These are phyloP conservation scores for Zaprionus ornatus DNA, from an alignment of 1,140 invertebrate species.

Conservation along the genomic window DNA sequence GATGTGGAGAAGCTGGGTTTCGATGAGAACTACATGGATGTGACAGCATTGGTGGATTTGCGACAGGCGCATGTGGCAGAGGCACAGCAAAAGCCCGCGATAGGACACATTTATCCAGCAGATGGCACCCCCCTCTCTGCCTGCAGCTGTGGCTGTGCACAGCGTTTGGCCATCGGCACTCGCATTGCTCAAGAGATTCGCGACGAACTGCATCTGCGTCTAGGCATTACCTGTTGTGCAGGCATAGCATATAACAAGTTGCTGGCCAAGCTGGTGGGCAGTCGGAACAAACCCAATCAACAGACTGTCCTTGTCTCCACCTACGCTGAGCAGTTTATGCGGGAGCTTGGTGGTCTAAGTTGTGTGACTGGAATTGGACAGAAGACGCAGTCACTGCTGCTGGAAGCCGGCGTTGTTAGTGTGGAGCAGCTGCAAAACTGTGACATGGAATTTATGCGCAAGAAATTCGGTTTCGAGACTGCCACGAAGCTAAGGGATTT, in stretches of 20 bases:
- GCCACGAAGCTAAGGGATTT: conserved; percentile 88
- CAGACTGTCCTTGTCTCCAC: conserved; percentile 91
- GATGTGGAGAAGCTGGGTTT: conserved; percentile 91
- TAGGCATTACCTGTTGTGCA: conserved; percentile 91
- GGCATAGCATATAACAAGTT: conserved; percentile 93
- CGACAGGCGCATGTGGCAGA: conserved; percentile 64
- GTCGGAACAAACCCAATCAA: conserved; percentile 90
- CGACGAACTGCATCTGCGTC: conserved; percentile 86
- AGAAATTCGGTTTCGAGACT: conserved; percentile 87
- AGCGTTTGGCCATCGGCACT: conserved; percentile 87
- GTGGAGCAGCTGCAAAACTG: conserved; percentile 88
- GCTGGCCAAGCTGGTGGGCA: conserved; percentile 90
- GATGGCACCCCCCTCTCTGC: conserved; percentile 83
- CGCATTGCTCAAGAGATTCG: conserved; percentile 89
- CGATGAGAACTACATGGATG: conserved; percentile 92
- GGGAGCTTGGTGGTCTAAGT: conserved; percentile 85
- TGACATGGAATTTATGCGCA: conserved; percentile 86
- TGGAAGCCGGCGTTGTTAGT: conserved; percentile 87
- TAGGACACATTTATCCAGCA: conserved; percentile 86
- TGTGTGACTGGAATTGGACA: conserved; percentile 90
- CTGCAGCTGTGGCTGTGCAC: conserved; percentile 89
- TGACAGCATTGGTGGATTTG: conserved; percentile 88
- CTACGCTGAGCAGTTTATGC: conserved; percentile 87
- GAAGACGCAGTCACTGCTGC: conserved; percentile 87
- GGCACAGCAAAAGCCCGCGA: conserved; percentile 72